Conservation (phyloP, 2,797 vertebrate species). For the Poecilia wingei region DNA sequence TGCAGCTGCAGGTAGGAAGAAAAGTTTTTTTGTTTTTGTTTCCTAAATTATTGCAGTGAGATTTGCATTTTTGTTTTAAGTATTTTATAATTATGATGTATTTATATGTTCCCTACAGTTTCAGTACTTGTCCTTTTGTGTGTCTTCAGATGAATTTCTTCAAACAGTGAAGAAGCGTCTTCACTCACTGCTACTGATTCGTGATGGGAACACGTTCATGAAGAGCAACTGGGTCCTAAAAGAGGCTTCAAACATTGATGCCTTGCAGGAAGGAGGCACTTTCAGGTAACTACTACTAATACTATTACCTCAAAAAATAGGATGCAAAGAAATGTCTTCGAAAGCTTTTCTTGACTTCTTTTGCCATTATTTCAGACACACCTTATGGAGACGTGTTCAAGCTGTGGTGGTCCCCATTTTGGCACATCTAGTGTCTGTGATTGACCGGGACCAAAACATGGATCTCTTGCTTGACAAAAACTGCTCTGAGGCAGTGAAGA, state of each 20-base stretch:
- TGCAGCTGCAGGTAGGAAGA: not conserved
- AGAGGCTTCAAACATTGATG: constrained; percentile 89
- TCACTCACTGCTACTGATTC: constrained; percentile 76
- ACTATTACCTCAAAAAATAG: not conserved
- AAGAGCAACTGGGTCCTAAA: constrained; percentile 88
- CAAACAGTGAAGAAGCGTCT: constrained; percentile 83
- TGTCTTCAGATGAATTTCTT: constrained; percentile 84
- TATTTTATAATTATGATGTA: not conserved
- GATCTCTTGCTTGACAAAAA: constrained; percentile 83
- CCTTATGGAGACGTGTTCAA: constrained; percentile 93
- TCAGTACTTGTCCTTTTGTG: constrained; percentile 7
- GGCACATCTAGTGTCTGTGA: constrained; percentile 87
- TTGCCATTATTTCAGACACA: constrained; percentile 79
- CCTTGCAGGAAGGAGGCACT: constrained; percentile 94
- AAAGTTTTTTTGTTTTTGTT: not conserved
- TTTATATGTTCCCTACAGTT: not conserved
- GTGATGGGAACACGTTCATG: constrained; percentile 76
- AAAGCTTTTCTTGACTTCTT: not conserved
- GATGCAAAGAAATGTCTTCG: not conserved
- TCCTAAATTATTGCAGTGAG: not conserved
- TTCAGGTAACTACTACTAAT: constrained; percentile 84
- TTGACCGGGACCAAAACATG: constrained; percentile 91
- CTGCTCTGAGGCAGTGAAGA: constrained; percentile 75
- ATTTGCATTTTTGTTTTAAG: not conserved
- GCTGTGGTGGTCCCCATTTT: constrained; percentile 86